These are phyloP conservation scores for Ellobius talpinus DNA, from an alignment of 2,113 vertebrate species.

Conservation along the genomic window DNA sequence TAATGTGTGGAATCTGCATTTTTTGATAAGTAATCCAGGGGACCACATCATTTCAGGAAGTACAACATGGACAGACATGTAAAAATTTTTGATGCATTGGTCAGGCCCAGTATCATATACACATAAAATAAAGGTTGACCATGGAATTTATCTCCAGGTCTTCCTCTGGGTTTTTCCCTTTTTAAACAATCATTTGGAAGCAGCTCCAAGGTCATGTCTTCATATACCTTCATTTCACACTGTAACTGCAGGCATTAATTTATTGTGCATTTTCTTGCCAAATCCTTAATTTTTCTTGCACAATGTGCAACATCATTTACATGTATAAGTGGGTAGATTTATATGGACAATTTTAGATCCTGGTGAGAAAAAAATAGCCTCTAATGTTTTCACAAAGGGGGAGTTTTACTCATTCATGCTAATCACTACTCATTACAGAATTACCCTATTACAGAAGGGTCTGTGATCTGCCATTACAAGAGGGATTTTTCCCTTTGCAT, in stretches of 20 bases:
- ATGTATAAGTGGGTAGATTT: conserved; percentile 73
- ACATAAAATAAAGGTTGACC: background rate
- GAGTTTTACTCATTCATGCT: conserved; percentile 37
- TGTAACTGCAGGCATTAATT: conserved; percentile 54
- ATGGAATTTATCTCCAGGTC: background rate
- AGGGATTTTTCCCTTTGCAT: conserved; percentile 49
- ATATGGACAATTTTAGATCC: conserved; percentile 71
- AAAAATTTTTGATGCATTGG: background rate
- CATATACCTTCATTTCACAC: conserved; percentile 13
- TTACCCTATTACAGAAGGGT: conserved; percentile 55
- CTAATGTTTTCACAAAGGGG: conserved; percentile 14
- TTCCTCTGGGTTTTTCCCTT: background rate
- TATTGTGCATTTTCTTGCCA: conserved; percentile 45
- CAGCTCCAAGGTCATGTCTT: conserved; percentile 11
- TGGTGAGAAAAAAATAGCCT: conserved; percentile 63
- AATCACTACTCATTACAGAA: conserved; percentile 51
- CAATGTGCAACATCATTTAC: conserved; percentile 61
- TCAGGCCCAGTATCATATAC: background rate
- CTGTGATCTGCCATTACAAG: conserved; percentile 53
- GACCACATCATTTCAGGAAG: background rate
- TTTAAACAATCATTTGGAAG: background rate
- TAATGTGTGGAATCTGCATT: background rate
- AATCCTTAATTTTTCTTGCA: conserved; percentile 66
- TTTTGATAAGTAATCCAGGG: background rate
- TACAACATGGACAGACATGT: background rate